Base-by-base conservation (phyloP, 2,888 invertebrate genomes). In the Lissonota sp. region DNA sequence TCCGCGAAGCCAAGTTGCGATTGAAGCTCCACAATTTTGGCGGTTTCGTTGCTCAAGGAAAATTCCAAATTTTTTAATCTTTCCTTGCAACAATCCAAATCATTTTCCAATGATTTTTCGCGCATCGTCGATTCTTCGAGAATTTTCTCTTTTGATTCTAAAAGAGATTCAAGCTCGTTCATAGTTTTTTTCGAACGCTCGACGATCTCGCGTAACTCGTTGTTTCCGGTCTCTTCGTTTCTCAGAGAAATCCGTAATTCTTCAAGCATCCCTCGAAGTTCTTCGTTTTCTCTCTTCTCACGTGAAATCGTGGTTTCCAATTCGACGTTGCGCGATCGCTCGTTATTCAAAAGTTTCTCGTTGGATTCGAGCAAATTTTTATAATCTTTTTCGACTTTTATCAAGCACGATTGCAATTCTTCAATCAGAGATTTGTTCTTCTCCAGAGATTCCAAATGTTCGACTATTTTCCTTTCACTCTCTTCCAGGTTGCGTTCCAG, bases 381-480 rank as follows among this genome's bases (percentile, higher is more conserved):
- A 46, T 71, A 7, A 46, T 55, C 46, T 1, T 75, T 12, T n/a
- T 64, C 42, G 5, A 58, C 8, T 4, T 37, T n/a, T 12, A 1
- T 4, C 39, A 87, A 16, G 5, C 5, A 57, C 14, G 16, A 10
- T 8, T 73, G 70, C 55, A 86, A 82, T 58, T 80, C 66, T 14
- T 12, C 16, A 12, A 63, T 66, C 63, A 60, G 84, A 4, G 40
- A 2, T 69, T 63, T 81, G 76, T 87, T 85, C 12, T 46, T 53
- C 0, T 80, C 55, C 46, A 87, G 44, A 74, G 67, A 49, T 62
- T 86, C 83, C 6, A 83, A 55, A 42, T 75, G 75, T 46, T 79
- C 73, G 6, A 80, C 66, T 51, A 86, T 79, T 26, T 81, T 67
- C 26, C 80, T 73, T 14, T 79, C 40, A 3, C 64, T 77, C 12